A percentile compares a stretch with the other conserved stretches of the same genome.
These are phyloP conservation scores for Tenebrosternarchus preto DNA, from an alignment of 2,113 vertebrate genomes.

Conservation along the genomic window DNA sequence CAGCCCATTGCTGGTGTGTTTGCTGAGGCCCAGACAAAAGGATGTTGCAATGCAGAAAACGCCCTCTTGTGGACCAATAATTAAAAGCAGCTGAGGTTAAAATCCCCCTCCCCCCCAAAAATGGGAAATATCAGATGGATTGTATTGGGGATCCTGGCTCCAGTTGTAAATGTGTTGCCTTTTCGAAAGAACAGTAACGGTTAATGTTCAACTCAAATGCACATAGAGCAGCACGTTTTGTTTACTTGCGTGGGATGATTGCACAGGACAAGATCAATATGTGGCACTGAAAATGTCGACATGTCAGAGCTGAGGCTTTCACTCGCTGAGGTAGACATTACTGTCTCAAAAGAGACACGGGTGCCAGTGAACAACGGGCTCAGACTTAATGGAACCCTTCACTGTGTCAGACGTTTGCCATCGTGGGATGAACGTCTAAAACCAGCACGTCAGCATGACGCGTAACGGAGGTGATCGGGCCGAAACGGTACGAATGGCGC, in stretches of 20 bases:
- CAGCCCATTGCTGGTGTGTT: too few species aligned
- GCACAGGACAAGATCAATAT: background rate
- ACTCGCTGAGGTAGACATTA: background rate
- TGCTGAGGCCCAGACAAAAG: too few species aligned
- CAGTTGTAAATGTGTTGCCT: too few species aligned
- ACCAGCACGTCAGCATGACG: background rate
- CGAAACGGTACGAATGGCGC: background rate
- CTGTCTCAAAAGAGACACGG: background rate
- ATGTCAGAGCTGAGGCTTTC: background rate
- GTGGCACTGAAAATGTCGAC: constrained; percentile 6
- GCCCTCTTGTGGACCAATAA: too few species aligned
- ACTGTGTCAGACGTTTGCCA: background rate
- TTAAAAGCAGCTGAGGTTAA: too few species aligned
- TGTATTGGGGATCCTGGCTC: too few species aligned
- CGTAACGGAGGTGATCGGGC: background rate
- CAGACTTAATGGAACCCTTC: background rate
- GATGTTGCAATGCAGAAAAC: too few species aligned
- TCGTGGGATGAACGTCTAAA: background rate
- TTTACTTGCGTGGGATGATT: background rate
- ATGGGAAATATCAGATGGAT: too few species aligned
- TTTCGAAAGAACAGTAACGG: too few species aligned
- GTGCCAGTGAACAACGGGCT: background rate
- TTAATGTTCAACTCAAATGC: background rate
- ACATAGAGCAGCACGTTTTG: background rate
- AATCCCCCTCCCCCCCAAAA: too few species aligned